These are phyloP conservation scores for Busseola fusca DNA, from an alignment of 2,888 invertebrate genomes.

Conservation along the genomic window DNA sequence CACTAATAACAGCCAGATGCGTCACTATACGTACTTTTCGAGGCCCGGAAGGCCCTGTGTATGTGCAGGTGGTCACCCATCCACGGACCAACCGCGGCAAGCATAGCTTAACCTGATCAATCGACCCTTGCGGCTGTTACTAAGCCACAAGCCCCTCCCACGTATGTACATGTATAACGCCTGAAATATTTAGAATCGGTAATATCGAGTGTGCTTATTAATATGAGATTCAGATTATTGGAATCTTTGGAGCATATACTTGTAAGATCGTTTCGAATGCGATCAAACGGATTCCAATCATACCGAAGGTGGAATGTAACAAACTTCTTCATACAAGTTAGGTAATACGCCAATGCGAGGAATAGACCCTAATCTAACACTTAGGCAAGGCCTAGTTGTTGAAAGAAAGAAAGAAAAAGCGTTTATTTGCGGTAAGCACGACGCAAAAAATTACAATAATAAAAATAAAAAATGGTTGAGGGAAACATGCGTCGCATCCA, in stretches of 20 bases:
- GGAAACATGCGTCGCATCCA: too few species aligned
- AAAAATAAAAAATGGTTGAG: too few species aligned
- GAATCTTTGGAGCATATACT: background rate
- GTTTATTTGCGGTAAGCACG: too few species aligned
- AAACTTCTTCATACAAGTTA: background rate
- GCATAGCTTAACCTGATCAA: background rate
- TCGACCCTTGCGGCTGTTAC: background rate
- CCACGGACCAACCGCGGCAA: background rate
- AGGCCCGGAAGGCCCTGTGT: too few species aligned
- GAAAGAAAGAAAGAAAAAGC: too few species aligned
- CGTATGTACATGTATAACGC: background rate
- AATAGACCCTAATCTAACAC: background rate
- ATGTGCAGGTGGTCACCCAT: background rate
- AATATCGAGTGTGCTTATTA: background rate
- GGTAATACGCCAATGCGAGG: background rate
- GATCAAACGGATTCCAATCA: conserved; percentile 5
- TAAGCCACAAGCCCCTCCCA: background rate
- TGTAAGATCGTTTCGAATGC: background rate
- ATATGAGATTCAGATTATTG: background rate
- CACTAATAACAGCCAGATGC: too few species aligned
- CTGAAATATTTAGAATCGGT: background rate
- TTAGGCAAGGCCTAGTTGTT: background rate
- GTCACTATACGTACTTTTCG: too few species aligned
- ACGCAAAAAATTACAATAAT: too few species aligned
- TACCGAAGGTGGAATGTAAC: background rate